These are phyloP conservation scores for Polymixis lichenea DNA, from an alignment of 2,888 invertebrate genomes.

Conservation along the genomic window DNA sequence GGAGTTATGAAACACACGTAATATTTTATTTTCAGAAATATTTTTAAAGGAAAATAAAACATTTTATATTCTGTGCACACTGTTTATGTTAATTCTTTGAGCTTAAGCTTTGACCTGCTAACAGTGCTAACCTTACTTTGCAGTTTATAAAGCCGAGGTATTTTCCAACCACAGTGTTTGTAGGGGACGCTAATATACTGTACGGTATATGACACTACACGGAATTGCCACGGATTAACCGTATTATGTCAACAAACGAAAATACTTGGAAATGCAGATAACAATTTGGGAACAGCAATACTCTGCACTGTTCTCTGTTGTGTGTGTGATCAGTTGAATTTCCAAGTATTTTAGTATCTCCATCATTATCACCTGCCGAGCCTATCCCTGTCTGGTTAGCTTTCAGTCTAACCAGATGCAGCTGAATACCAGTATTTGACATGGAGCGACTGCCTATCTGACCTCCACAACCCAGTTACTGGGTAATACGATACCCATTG, in stretches of 20 bases:
- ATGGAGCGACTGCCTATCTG: no score
- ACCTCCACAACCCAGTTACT: no score
- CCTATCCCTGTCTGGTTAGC: no score
- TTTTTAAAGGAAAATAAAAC: constrained; percentile 29
- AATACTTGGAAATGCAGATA: not conserved
- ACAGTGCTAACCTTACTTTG: constrained; percentile 54
- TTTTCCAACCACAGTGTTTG: constrained; percentile 49
- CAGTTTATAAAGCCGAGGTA: constrained; percentile 53
- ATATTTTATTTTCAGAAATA: not conserved
- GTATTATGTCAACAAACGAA: not conserved
- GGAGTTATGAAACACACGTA: not conserved
- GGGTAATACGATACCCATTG: no score
- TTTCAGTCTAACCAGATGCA: no score
- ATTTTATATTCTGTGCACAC: constrained; percentile 37
- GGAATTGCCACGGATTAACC: not conserved
- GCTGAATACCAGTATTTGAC: no score
- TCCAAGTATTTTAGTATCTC: not conserved
- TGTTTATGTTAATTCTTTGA: constrained; percentile 57
- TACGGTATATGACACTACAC: constrained; percentile 2
- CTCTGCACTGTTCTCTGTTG: not conserved
- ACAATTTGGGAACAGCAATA: not conserved
- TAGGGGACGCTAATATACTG: constrained; percentile 26
- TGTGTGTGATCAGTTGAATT: not conserved
- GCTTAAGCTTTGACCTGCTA: constrained; percentile 56
- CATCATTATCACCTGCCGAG: no score